Base-by-base conservation (phyloP, 1,140 invertebrate genomes). In the Andricus grossulariae region DNA sequence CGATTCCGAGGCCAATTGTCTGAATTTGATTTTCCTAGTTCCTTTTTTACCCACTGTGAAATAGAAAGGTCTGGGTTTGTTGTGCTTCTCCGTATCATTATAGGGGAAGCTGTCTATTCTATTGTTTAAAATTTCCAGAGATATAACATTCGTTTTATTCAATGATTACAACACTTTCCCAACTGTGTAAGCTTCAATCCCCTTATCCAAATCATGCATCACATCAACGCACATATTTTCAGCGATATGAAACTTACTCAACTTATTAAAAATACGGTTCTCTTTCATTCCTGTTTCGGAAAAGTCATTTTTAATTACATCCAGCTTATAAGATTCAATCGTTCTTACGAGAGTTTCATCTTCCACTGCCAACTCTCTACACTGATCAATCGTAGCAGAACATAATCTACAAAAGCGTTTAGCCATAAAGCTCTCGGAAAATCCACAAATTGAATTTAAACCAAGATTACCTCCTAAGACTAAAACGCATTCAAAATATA, bases 201-300 rank as follows among this genome's bases (percentile, higher is more conserved):
- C 76, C 45, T 76, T 76, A 19, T n/a, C n/a, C n/a, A 82, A 13
- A 75, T 82, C 81, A 55, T 82, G 81, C 81, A 82, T 82, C 15
- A 80, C 57, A 77, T 80, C 82, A 13, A 80, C 77, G 15, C 82
- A 81, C 57, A 84, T 79, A 82, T 92, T 91, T 54, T 88, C 74
- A 50, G 82, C 84, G 70, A 90, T 83, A 82, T 90, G 82, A 83
- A 90, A 91, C 82, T 86, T 80, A 15, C 52, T 39, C 16, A 90
- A 50, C 19, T 71, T n/a, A 76, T 89, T 82, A 73, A 88, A 91
- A 25, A 88, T 70, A 74, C 87, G 91, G 70, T 72, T 57, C 82
- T 86, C 83, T 84, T 89, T 89, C 13, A 91, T 84, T 39, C 88
- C 88, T 50, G 55, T 79, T 57, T 76, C 25, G 13, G 18, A 19